Evolutionary conservation across 2,113 vertebrate genomes (phyloP).

Genomic region (Nasalis larvatus): DNA sequence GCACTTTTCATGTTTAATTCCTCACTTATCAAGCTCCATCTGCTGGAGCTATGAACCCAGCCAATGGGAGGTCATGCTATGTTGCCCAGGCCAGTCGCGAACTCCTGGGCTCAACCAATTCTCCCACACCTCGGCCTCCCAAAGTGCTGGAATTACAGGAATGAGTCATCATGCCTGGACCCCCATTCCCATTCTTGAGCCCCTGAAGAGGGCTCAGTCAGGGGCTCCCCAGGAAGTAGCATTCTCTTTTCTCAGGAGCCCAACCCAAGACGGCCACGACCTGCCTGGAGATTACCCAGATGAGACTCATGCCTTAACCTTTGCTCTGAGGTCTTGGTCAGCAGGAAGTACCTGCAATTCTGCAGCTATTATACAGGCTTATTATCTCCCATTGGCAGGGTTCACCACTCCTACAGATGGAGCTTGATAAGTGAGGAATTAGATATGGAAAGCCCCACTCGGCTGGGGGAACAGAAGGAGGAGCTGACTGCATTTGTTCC

Average conservation of each 20-base stretch:
- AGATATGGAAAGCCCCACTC: not conserved
- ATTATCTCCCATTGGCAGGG: not conserved
- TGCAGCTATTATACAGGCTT: not conserved
- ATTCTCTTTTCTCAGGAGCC: not conserved
- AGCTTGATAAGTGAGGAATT: not conserved
- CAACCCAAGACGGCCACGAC: not conserved
- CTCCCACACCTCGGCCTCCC: no score
- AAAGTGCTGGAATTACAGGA: no score
- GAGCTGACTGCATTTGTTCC: not conserved
- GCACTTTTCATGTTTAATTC: not conserved
- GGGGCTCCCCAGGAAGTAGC: not conserved
- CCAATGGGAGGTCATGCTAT: not conserved
- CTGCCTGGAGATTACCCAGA: not conserved
- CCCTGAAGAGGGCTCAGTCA: not conserved
- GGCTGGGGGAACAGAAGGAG: not conserved
- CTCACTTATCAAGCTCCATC: not conserved
- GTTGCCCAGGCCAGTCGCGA: no score
- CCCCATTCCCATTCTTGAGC: not conserved
- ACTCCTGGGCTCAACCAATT: no score
- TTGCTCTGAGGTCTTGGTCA: not conserved
- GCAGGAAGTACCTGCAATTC: conserved; percentile 19
- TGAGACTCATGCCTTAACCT: not conserved
- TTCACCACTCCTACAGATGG: fast-evolving
- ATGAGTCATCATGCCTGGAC: no score
- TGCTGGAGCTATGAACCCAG: fast-evolving